Percentiles rank a stretch among this genome's conserved stretches.
phyloP scores from a whole-genome alignment of 2,797 vertebrate genomes.

The Caiman crocodilus region DNA sequence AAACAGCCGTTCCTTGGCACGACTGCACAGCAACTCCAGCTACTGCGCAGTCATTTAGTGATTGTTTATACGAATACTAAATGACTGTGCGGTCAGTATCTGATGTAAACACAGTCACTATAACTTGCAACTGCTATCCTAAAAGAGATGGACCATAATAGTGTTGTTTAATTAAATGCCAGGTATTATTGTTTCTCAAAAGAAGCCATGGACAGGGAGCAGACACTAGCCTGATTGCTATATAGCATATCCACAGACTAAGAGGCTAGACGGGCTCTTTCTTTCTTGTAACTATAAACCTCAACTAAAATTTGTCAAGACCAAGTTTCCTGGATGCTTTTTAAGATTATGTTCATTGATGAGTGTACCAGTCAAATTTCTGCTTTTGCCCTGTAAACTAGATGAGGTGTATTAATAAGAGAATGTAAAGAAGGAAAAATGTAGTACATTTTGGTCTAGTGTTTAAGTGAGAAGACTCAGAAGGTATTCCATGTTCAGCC shows the following conservation, averaged over 20 bases:
- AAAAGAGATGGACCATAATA: too few relatives aligned
- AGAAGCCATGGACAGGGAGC: neutral
- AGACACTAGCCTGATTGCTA: neutral
- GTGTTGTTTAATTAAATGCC: too few relatives aligned
- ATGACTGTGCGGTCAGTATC: too few relatives aligned
- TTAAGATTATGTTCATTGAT: neutral
- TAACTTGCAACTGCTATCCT: too few relatives aligned
- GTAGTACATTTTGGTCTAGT: neutral
- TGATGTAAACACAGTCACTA: too few relatives aligned
- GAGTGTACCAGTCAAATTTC: neutral
- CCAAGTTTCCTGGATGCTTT: neutral
- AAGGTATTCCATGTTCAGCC: neutral
- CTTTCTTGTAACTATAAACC: neutral
- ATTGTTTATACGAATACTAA: too few relatives aligned
- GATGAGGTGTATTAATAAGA: neutral
- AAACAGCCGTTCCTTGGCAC: too few relatives aligned
- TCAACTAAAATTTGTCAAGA: neutral
- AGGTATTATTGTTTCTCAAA: neutral
- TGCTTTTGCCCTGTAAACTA: neutral
- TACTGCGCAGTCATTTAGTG: too few relatives aligned
- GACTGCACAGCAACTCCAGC: too few relatives aligned
- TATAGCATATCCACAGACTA: neutral
- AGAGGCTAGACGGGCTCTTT: neutral
- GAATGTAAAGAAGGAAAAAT: neutral
- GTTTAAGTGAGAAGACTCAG: neutral